A percentile compares a stretch with the other conserved stretches of the same genome.
Conservation (phyloP, 2,113 vertebrate species). For the Caranx melampygus region DNA sequence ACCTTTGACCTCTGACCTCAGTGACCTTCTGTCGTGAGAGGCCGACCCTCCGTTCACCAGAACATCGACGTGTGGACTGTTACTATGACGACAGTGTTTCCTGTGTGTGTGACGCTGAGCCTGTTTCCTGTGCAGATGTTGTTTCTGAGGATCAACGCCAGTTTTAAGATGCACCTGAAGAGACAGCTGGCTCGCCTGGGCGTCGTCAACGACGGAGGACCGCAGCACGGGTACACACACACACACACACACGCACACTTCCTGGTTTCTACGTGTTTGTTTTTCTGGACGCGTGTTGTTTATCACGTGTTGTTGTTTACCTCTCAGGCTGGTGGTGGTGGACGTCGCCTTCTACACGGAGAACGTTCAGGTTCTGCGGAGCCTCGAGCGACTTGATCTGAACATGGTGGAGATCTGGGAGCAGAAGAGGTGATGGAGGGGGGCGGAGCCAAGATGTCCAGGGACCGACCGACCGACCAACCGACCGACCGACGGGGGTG, state of each 20-base stretch:
- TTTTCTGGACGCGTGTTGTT: too few relatives aligned
- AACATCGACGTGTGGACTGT: too few relatives aligned
- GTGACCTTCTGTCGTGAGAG: too few relatives aligned
- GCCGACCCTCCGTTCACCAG: too few relatives aligned
- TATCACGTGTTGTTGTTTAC: too few relatives aligned
- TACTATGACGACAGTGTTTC: too few relatives aligned
- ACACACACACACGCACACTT: too few relatives aligned
- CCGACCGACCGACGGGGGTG: neutral
- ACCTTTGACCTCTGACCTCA: too few relatives aligned
- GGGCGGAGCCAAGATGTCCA: neutral
- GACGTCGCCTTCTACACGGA: conserved; percentile 98
- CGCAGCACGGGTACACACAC: conserved; percentile 87
- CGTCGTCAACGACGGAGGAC: conserved; percentile 95
- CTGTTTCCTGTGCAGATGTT: conserved; percentile 85
- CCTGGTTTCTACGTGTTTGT: too few relatives aligned
- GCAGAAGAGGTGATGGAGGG: conserved; percentile 95
- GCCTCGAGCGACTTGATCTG: conserved; percentile 92
- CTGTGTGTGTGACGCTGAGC: neutral
- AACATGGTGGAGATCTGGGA: conserved; percentile 99
- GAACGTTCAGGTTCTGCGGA: conserved; percentile 94
- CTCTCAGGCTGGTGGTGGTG: conserved; percentile 91
- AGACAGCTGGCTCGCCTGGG: conserved; percentile 93
- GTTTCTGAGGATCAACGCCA: conserved; percentile 94
- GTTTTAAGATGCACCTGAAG: conserved; percentile 96
- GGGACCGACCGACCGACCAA: conserved; percentile 25